Evolutionary conservation across 2,888 invertebrate genomes (phyloP).

Genomic region (Drosophila rubida): DNA sequence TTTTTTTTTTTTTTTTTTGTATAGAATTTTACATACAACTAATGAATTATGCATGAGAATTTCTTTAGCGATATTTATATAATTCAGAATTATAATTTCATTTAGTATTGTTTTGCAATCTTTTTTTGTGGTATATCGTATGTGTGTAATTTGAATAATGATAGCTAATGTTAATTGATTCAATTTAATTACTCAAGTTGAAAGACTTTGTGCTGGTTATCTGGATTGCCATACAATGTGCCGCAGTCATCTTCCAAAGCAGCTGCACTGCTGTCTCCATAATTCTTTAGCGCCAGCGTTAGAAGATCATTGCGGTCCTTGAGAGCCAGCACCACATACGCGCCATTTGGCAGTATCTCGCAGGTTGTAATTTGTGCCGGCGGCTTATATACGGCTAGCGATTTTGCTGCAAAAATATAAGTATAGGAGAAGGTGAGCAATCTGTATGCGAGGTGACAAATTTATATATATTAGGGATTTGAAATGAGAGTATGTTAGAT

Average conservation of each 20-base stretch:
- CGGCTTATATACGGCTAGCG: slow-evolving; percentile 92
- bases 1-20: slow-evolving; percentile 2
- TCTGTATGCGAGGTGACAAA: no score
- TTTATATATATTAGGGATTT: no score
- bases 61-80: slow-evolving; percentile 69
- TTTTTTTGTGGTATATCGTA: slow-evolving; percentile 37
- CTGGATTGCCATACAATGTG: slow-evolving; percentile 86
- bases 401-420: slow-evolving; percentile 87
- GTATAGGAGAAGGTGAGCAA: not conserved
- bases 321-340: slow-evolving; percentile 89
- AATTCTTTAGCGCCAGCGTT: slow-evolving; percentile 87
- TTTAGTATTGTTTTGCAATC: slow-evolving; percentile 19
- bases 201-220: slow-evolving; percentile 88
- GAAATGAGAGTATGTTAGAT: no score
- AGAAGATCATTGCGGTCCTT: slow-evolving; percentile 88
- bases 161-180: slow-evolving; percentile 78
- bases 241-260: slow-evolving; percentile 76
- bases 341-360: slow-evolving; percentile 91
- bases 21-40: slow-evolving; percentile 76
- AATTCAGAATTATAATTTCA: slow-evolving; percentile 60
- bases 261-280: slow-evolving; percentile 76
- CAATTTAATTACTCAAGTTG: slow-evolving; percentile 85
- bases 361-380: slow-evolving; percentile 90
- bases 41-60: slow-evolving; percentile 79
- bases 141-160: slow-evolving; percentile 76